Percentiles rank a stretch among this genome's conserved stretches.
phyloP scores from a whole-genome alignment of 2,888 invertebrate genomes.

The Vesta saturnalis region DNA sequence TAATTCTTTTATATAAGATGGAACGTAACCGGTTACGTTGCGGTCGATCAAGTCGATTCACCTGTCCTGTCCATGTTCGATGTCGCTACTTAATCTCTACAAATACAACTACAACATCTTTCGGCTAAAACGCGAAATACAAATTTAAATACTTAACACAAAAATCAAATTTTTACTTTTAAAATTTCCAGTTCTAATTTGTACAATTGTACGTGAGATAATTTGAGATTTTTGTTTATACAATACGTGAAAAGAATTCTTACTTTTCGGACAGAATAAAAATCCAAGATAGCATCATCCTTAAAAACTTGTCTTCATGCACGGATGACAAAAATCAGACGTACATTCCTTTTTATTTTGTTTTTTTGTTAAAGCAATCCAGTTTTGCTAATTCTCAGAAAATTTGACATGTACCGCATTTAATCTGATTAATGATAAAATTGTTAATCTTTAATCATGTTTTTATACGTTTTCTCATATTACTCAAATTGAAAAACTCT shows the following conservation, averaged over 20 bases:
- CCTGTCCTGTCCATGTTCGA: conserved; percentile 33
- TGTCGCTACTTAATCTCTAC: conserved; percentile 40
- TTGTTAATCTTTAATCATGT: too few relatives aligned
- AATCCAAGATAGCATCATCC: conserved; percentile 29
- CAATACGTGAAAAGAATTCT: conserved; percentile 29
- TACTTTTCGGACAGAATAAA: conserved; percentile 27
- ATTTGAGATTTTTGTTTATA: conserved; percentile 16
- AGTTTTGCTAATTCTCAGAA: conserved; percentile 2
- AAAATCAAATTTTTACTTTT: not conserved
- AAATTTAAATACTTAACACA: conserved; percentile 11
- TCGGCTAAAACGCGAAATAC: not conserved
- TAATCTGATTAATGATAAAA: not conserved
- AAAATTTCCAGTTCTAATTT: not conserved
- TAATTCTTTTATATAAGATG: conserved; percentile 21
- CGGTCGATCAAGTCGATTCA: conserved; percentile 35
- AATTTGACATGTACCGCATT: too few relatives aligned
- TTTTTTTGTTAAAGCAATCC: not conserved
- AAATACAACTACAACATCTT: conserved; percentile 28
- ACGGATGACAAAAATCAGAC: conserved; percentile 21
- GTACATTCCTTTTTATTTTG: not conserved
- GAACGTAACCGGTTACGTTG: conserved; percentile 35
- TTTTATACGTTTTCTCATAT: too few relatives aligned
- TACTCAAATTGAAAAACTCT: too few relatives aligned
- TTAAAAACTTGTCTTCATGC: conserved; percentile 24
- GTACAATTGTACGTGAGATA: conserved; percentile 2